Evolutionary conservation across 2,888 invertebrate genomes (phyloP).

Genomic region (Protonemura montana): DNA sequence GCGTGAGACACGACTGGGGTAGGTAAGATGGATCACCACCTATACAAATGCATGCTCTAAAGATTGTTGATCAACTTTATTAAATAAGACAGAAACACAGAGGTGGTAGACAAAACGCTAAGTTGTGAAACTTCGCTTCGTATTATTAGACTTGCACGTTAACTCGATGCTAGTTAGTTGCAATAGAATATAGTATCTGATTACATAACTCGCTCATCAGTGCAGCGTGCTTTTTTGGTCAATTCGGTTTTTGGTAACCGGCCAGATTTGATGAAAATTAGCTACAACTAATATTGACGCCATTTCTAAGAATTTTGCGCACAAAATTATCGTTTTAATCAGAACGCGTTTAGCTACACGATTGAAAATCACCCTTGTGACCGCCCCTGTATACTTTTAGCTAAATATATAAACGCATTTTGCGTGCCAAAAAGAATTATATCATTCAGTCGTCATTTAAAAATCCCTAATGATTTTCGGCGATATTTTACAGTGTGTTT

Average conservation of each 20-base stretch:
- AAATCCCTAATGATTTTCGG: constrained; percentile 21
- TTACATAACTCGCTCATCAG: too few relatives aligned
- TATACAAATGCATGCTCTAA: constrained; percentile 37
- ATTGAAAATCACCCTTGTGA: background rate
- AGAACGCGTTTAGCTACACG: background rate
- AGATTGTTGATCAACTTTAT: constrained; percentile 41
- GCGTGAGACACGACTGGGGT: constrained; percentile 28
- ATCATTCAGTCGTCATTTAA: constrained; percentile 17
- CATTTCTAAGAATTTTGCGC: too few relatives aligned
- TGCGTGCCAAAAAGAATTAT: background rate
- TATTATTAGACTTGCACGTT: background rate
- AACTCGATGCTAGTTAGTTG: background rate
- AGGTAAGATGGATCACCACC: constrained; percentile 37
- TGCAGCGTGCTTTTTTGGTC: too few relatives aligned
- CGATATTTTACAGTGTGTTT: constrained; percentile 4
- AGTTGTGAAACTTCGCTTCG: constrained; percentile 23
- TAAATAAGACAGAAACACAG: constrained; percentile 38
- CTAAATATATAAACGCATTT: background rate
- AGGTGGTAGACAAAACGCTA: constrained; percentile 1
- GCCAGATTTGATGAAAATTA: too few relatives aligned
- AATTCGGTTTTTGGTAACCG: too few relatives aligned
- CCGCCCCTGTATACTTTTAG: background rate
- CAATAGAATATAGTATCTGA: background rate
- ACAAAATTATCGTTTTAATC: too few relatives aligned
- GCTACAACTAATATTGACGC: too few relatives aligned